Base-by-base conservation (phyloP, 2,888 invertebrate genomes). In the Harpagoxenus sublaevis region DNA sequence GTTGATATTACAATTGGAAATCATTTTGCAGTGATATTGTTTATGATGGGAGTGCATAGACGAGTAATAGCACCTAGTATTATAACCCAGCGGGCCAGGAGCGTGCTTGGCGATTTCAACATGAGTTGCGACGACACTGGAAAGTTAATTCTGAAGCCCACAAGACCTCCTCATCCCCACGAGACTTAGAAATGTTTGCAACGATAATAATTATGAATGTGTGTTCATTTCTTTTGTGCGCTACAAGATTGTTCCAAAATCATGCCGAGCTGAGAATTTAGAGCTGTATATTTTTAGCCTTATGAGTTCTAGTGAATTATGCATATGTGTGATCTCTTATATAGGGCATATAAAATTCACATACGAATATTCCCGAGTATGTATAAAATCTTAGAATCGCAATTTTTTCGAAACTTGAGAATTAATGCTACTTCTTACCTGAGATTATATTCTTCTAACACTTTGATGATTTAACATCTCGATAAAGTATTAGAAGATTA, bases 51-150 rank as follows among this genome's bases (percentile, higher is more conserved):
- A 55, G 98, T 99, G 70, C 99, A 99, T 94, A 98, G 99, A 95
- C 96, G 99, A 94, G 99, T 99, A 15, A 98, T 99, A 88, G 99
- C 99, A 5, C 99, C 99, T 0, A 98, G 98, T 91, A 99, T 99
- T 89, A 98, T 99, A 91, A 99, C 99, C 0, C 97, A 98, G 0
- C 96, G 99, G 88, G 98, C 99, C 65, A 96, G 99, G 84, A 97
- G 97, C 74, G 99, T 99, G 1, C 96, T 99, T 78, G 97, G 97
- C 63, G 99, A 99, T 95, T 99, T 99, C 95, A 99, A 99, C 95
- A 99, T 99, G 99, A 99, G 99, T 39, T 99, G 99, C 95, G 99
- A 99, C 94, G 99, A 99, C 94, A 98, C 98, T 48, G 99, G 99
- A 84, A 99, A 99, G 95, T 96, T 99, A 71, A 99, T 99, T 92